Evolutionary conservation across 2,113 vertebrate genomes (phyloP), one percentile per base, ranked within the genome.

Genomic region (Carassius auratus): DNA sequence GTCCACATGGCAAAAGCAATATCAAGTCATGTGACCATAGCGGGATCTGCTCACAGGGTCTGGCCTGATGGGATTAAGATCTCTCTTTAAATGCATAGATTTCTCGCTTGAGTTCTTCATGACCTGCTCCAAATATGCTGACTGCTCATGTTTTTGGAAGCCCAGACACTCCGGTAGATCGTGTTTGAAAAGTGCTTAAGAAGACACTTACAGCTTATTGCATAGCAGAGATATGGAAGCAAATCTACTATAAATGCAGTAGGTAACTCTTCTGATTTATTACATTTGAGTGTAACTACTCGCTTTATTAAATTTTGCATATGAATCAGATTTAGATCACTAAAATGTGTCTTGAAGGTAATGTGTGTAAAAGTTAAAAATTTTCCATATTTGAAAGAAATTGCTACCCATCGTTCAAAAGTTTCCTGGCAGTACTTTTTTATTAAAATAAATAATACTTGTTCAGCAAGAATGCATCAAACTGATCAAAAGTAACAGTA

Each of bases 11-110:
- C 38, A 83, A 57, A 66, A 85, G 87, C 84, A 85, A 77, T 76
- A 66, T 75, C 13, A 33, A 55, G 79, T 68, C 74, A 81, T 79
- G 66, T 83, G 84, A 76, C 26, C 19, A 38, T 38, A 17, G 45
- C n/a, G 62, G 84, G 73, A 62, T n/a, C 33, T 57, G 66, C 76
- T 83, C 62, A 61, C 42, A 66, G 75, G 66, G 14, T 77, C n/a
- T 38, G 73, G 59, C 17, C 75, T 80, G 81, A 84, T 84, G 83
- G 55, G 74, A 84, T 78, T 84, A 76, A 88, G 38, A 80, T 80
- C 57, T 87, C 62, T 83, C 78, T 82, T 86, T 74, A 86, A 76
- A 86, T 76, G 79, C 71, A 86, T 64, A 83, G 23, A 87, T 86
- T 84, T 87, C 62, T 45, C 45, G 62, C 81, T 59, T 81, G 81